Evolutionary conservation across 2,888 invertebrate genomes (phyloP), one percentile per base, ranked within the genome.

Genomic region (Latrodectus hesperus): DNA sequence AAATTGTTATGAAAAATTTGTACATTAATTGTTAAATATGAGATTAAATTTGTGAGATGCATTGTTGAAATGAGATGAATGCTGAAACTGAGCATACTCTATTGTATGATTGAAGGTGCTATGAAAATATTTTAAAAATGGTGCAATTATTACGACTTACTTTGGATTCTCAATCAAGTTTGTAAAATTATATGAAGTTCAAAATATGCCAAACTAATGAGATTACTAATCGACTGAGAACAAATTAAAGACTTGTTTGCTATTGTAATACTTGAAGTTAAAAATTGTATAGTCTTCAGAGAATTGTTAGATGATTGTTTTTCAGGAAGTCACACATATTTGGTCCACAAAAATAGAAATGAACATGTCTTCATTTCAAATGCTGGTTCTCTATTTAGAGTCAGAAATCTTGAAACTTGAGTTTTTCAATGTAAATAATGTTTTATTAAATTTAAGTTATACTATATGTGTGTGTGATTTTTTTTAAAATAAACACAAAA

Each of bases 371-470:
- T 64, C 71, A 74, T 85, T 80, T 52, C 80, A 51, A 55, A 75
- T 75, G 55, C 75, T 55, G 67, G 82, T 60, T 12, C 82, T 82
- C 71, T 55, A 65, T 84, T 55, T 80, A 52, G 70, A 74, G 26
- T 55, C 52, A 74, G 78, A 55, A 73, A 80, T 73, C 26, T 76
- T 70, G 65, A 22, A 65, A 71, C 67, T 76, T 81, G 77, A 26
- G 53, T 67, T 65, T 87, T 81, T 76, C 52, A 65, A 38, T 87
- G 86, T 87, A 87, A 49, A 87, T 87, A 87, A 80, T 87, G 86
- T 81, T 80, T 81, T 87, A 87, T 87, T 87, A 87, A 87, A 87
- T 81, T 81, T 87, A 77, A 87, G 86, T 87, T 87, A 73, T 77
- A 76, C 52, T 51, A n/a, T 22, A 9, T 74, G 73, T 17, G 16